phyloP scores from a whole-genome alignment of 1,140 invertebrate genomes.

The Macrobrachium rosenbergii region DNA sequence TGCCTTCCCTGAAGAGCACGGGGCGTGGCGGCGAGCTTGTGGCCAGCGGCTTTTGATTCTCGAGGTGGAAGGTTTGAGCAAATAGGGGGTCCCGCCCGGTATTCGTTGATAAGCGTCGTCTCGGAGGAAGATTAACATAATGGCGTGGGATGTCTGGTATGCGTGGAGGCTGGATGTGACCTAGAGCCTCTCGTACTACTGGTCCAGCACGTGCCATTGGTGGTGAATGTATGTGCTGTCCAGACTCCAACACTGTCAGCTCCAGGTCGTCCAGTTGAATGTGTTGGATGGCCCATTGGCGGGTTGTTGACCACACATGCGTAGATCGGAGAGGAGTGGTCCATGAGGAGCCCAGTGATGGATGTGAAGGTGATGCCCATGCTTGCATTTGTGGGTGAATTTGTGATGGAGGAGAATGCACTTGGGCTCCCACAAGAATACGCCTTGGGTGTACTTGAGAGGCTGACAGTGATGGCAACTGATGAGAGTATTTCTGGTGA shows the following conservation, averaged over 20 bases:
- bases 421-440: constrained; percentile 55
- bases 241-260: constrained; percentile 64
- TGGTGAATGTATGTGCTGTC: constrained; percentile 65
- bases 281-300: constrained; percentile 51
- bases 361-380: constrained; percentile 45
- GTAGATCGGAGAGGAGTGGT: constrained; percentile 46
- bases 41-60: constrained; percentile 69
- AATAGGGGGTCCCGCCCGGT: constrained; percentile 61
- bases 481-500: constrained; percentile 33
- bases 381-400: constrained; percentile 51
- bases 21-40: constrained; percentile 69
- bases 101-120: constrained; percentile 64
- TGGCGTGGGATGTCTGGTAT: constrained; percentile 65
- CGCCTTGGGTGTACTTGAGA: constrained; percentile 47
- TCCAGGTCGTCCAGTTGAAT: constrained; percentile 52
- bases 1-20: constrained; percentile 55
- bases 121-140: constrained; percentile 66
- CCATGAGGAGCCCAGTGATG: constrained; percentile 42
- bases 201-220: constrained; percentile 31
- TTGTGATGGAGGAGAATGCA: constrained; percentile 62
- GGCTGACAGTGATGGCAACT: constrained; percentile 50
- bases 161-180: constrained; percentile 63
- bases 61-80: constrained; percentile 66
- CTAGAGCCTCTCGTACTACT: constrained; percentile 50
- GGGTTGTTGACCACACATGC: constrained; percentile 55